Evolutionary conservation across 2,113 vertebrate genomes (phyloP).

Genomic region (Platycercus adscitus): DNA sequence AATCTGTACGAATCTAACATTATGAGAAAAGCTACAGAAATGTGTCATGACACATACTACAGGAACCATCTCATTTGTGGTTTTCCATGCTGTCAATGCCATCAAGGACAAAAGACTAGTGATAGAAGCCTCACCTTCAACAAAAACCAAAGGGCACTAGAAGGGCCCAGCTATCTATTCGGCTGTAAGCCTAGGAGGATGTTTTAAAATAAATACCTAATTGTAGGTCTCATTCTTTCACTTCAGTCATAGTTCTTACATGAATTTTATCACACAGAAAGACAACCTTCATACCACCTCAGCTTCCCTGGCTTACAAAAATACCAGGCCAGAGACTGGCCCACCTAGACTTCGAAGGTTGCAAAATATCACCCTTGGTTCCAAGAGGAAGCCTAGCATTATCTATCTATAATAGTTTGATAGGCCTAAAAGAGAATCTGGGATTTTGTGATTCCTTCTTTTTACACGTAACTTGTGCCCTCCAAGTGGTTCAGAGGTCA

Average conservation of each 20-base stretch:
- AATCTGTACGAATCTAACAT: background rate
- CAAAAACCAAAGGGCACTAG: background rate
- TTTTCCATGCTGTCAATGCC: background rate
- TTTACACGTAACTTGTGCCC: background rate
- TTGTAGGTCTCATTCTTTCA: background rate
- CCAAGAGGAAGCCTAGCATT: background rate
- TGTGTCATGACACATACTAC: background rate
- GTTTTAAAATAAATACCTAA: background rate
- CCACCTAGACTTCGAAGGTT: background rate
- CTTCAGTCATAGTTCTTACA: background rate
- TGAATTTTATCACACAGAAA: background rate
- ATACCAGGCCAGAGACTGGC: background rate
- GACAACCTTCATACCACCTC: background rate
- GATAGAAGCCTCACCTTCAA: background rate
- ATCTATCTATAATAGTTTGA: background rate
- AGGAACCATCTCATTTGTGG: background rate
- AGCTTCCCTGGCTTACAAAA: background rate
- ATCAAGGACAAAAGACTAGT: background rate
- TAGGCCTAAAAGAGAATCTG: background rate
- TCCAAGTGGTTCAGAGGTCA: background rate
- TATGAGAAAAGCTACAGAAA: background rate
- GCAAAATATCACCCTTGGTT: background rate
- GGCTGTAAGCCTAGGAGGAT: background rate
- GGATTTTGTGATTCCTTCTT: background rate
- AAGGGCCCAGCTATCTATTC: background rate